Evolutionary conservation across 1,140 invertebrate genomes (phyloP), one percentile per base, ranked within the genome.

Genomic region (Chionoecetes opilio): DNA sequence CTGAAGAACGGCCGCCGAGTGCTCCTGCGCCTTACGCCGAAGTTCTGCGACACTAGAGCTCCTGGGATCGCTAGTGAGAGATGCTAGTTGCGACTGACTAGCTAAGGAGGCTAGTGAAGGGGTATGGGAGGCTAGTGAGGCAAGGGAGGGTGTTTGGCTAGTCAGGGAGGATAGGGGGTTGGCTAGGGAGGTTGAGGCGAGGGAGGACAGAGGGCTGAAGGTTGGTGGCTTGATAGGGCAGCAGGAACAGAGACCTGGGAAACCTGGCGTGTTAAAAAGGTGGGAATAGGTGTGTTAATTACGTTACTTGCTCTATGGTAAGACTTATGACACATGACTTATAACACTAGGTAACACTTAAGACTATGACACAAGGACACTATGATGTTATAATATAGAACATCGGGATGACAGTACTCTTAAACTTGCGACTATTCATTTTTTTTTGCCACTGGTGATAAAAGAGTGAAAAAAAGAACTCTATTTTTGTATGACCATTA

Each of bases 11-110:
- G 98, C 98, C 0, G 99, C 98, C 0, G 98, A 98, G 97, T 99
- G 99, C 96, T 99, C 99, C 97, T 99, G 98, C 0, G 99, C 99
- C 97, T 99, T 99, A 35, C 99, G 97, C 21, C 99, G 97, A 11
- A 99, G 97, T 96, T 99, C 98, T 0, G 98, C 98, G 29, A 99
- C 98, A 97, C 98, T 99, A 94, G 98, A 98, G n/a, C 98, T 98
- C 93, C 98, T 97, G 95, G 98, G 97, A 97, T 98, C 97, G 3
- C 97, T 97, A 93, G 97, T 96, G 96, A 97, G 95, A 35, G 93
- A 91, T 38, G 95, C 91, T 17, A 96, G 93, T 17, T 95, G 82
- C 34, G 93, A 97, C 97, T 96, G 96, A 31, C 84, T 95, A 17
- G 95, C 86, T 5, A 96, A 0, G 97, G 97, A 14, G 96, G 97